These are phyloP conservation scores for Panurus biarmicus DNA, from an alignment of 2,113 vertebrate genomes.

Conservation along the genomic window DNA sequence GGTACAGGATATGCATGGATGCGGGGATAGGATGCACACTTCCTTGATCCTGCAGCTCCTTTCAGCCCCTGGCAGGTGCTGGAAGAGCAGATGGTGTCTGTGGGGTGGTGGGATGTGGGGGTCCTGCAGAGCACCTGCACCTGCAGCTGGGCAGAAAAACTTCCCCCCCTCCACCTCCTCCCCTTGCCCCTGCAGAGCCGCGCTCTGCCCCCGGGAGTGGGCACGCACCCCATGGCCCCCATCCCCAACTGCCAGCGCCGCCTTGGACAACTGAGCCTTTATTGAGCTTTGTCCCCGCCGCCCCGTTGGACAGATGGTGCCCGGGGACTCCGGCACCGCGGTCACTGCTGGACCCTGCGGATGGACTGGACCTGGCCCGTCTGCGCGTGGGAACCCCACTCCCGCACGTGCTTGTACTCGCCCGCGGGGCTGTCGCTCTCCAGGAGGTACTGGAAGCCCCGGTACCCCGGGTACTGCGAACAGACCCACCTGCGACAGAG, in stretches of 20 bases:
- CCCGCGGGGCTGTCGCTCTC: slow-evolving; percentile 87
- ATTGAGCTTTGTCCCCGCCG: slow-evolving; percentile 1
- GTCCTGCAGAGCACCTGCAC: not conserved
- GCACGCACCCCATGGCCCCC: rapidly evolving
- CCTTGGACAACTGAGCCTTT: slow-evolving; percentile 19
- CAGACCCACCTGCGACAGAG: slow-evolving; percentile 81
- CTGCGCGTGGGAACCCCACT: slow-evolving; percentile 88
- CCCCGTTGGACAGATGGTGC: rapidly evolving
- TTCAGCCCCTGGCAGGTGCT: not conserved
- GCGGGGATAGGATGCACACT: not conserved
- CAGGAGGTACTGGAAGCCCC: slow-evolving; percentile 91
- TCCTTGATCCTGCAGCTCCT: not conserved
- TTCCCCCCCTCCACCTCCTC: too few species aligned
- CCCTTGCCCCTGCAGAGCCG: not conserved
- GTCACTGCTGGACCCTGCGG: slow-evolving; percentile 90
- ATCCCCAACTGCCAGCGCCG: not conserved
- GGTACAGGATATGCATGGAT: too few species aligned
- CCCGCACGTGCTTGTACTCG: slow-evolving; percentile 87
- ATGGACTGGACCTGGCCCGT: slow-evolving; percentile 92
- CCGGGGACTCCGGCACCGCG: rapidly evolving
- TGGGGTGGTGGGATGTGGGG: rapidly evolving
- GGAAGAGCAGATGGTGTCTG: not conserved
- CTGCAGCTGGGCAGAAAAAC: not conserved
- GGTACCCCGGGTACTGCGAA: slow-evolving; percentile 91
- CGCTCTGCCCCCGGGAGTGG: rapidly evolving